Evolutionary conservation across 1,140 invertebrate species (phyloP).

Genomic region (Trissolcus basalis): DNA sequence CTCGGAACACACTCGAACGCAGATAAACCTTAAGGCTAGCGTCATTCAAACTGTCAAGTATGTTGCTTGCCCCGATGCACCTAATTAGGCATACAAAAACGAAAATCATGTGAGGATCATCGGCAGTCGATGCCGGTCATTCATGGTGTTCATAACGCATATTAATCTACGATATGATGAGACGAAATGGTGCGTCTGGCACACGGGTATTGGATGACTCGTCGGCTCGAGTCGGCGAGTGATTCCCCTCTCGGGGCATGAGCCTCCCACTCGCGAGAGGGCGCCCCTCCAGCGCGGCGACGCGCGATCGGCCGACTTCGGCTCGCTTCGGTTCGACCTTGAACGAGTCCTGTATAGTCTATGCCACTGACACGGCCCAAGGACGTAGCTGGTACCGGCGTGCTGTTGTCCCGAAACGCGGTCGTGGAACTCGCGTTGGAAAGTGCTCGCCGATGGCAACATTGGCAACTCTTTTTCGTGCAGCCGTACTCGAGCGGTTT

Average conservation of each 20-base stretch:
- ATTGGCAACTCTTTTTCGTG: conserved; percentile 71
- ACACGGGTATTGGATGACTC: conserved; percentile 74
- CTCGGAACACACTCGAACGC: too few relatives aligned
- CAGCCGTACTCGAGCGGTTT: conserved; percentile 64
- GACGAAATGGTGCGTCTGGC: conserved; percentile 64
- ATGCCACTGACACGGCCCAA: conserved; percentile 77
- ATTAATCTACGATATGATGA: conserved; percentile 65
- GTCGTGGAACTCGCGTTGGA: conserved; percentile 73
- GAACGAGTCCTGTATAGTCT: conserved; percentile 75
- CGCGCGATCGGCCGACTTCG: conserved; percentile 62
- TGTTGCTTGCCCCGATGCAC: not conserved
- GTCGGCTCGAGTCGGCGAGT: conserved; percentile 20
- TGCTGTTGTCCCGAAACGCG: conserved; percentile 74
- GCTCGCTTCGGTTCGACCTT: conserved; percentile 72
- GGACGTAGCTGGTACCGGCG: conserved; percentile 67
- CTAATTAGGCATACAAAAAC: conserved; percentile 26
- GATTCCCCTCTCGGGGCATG: conserved; percentile 36
- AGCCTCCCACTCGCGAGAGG: conserved; percentile 37
- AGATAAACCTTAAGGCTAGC: too few relatives aligned
- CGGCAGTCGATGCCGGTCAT: conserved; percentile 29
- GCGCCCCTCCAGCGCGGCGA: conserved; percentile 20
- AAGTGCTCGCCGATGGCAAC: conserved; percentile 70
- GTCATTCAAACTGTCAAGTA: conserved; percentile 31
- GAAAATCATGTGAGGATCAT: conserved; percentile 13
- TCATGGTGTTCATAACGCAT: conserved; percentile 59